phyloP scores from a whole-genome alignment of 2,888 invertebrate genomes.

The Calliphora vomitoria region DNA sequence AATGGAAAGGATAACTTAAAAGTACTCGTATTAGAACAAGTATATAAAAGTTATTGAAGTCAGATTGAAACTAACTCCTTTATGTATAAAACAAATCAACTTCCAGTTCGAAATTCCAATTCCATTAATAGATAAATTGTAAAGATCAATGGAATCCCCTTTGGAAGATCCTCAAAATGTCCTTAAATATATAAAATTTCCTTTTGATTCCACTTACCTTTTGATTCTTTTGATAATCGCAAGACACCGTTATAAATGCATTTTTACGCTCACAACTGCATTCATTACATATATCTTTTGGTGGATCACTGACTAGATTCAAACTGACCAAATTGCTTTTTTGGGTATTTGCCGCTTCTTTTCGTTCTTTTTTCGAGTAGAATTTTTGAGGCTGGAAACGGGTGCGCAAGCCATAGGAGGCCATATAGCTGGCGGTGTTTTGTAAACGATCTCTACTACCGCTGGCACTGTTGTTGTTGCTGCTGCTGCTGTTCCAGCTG shows the following conservation, averaged over 20 bases:
- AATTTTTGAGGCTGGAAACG: slow-evolving; percentile 73
- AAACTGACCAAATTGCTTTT: slow-evolving; percentile 67
- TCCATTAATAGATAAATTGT: too few species aligned
- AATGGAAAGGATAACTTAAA: too few species aligned
- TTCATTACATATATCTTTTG: slow-evolving; percentile 75
- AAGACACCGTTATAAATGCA: slow-evolving; percentile 73
- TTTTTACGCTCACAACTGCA: slow-evolving; percentile 74
- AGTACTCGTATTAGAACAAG: too few species aligned
- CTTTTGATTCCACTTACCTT: slow-evolving; percentile 66
- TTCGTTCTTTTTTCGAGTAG: slow-evolving; percentile 62
- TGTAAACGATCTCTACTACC: slow-evolving; percentile 30
- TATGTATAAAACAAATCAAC: too few species aligned
- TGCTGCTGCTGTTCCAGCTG: slow-evolving; percentile 45
- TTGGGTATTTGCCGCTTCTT: neutral
- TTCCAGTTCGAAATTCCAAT: too few species aligned
- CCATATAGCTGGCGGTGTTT: slow-evolving; percentile 65
- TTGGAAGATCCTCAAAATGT: too few species aligned
- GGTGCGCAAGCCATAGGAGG: slow-evolving; percentile 71
- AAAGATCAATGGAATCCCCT: too few species aligned
- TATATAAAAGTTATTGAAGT: too few species aligned
- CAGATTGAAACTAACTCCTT: too few species aligned
- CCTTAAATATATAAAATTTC: too few species aligned
- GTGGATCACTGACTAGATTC: slow-evolving; percentile 71
- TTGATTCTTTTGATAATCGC: slow-evolving; percentile 75
- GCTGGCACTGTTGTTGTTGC: slow-evolving; percentile 28